A percentile compares a stretch with the other conserved stretches of the same genome.
Evolutionary conservation across 2,113 vertebrate species (phyloP).

Genomic region (Sebastes fasciatus): DNA sequence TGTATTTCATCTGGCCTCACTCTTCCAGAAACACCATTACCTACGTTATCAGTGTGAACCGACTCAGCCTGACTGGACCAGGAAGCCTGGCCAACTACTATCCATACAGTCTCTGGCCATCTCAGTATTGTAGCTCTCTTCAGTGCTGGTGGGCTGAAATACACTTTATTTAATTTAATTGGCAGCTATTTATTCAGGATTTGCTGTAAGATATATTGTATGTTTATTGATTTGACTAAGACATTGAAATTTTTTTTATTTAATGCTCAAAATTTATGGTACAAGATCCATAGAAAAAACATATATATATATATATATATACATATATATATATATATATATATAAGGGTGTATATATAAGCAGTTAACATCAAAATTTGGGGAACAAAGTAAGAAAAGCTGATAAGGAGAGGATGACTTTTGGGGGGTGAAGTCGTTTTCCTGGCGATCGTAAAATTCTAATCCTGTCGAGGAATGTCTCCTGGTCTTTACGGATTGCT

Average conservation of each 20-base stretch:
- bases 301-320: not conserved
- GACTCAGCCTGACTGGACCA: constrained; percentile 79
- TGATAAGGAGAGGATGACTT: constrained; percentile 59
- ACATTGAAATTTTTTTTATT: not conserved
- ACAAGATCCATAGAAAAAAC: not conserved
- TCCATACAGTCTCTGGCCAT: constrained; percentile 54
- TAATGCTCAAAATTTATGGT: not conserved
- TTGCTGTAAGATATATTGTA: not conserved
- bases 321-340: not conserved
- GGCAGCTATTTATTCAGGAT: constrained; percentile 23
- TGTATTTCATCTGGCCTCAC: constrained; percentile 92
- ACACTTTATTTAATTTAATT: constrained; percentile 41
- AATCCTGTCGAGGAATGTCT: constrained; percentile 84
- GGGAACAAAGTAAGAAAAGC: constrained; percentile 25
- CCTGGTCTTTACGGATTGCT: constrained; percentile 83
- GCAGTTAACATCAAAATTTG: constrained; percentile 32
- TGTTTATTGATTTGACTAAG: constrained; percentile 18
- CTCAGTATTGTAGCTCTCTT: constrained; percentile 37
- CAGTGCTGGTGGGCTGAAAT: constrained; percentile 23
- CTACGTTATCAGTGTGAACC: constrained; percentile 88
- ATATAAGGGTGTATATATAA: not conserved
- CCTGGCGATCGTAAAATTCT: constrained; percentile 81
- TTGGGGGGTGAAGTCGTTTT: constrained; percentile 74
- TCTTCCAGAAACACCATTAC: constrained; percentile 94
- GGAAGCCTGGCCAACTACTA: constrained; percentile 65